Conservation (phyloP, 2,113 vertebrate species). For the Furnarius figulus region DNA sequence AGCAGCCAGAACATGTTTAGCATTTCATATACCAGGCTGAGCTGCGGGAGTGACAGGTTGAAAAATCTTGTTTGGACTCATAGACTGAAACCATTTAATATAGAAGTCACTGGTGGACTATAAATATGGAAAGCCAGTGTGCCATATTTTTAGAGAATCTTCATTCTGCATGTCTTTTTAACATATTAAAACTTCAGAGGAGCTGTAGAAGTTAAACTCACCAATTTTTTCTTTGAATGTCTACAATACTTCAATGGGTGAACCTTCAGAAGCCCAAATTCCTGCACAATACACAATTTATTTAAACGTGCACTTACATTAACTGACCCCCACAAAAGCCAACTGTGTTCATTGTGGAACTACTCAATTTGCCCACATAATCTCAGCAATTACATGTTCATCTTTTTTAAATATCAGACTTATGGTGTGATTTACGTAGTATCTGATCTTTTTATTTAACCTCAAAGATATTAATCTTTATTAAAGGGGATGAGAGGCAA, state of each 20-base stretch:
- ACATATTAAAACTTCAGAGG: background rate
- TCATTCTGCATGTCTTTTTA: background rate
- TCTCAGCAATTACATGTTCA: slow-evolving; percentile 35
- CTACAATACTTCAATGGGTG: background rate
- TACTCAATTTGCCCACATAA: slow-evolving; percentile 42
- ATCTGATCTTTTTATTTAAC: slow-evolving; percentile 24
- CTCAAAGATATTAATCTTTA: slow-evolving; percentile 44
- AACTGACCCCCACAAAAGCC: slow-evolving; percentile 15
- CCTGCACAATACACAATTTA: background rate
- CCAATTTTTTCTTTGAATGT: background rate
- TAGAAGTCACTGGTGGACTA: slow-evolving; percentile 18
- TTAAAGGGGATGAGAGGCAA: slow-evolving; percentile 22
- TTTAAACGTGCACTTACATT: background rate
- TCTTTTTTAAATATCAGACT: slow-evolving; percentile 45
- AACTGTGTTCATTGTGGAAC: slow-evolving; percentile 41
- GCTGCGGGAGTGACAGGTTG: background rate
- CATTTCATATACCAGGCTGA: slow-evolving; percentile 24
- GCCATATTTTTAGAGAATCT: slow-evolving; percentile 5
- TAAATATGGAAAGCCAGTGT: slow-evolving; percentile 31
- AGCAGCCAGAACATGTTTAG: slow-evolving; percentile 6
- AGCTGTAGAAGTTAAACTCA: background rate
- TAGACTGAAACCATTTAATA: slow-evolving; percentile 35
- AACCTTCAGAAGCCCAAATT: background rate
- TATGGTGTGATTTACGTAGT: slow-evolving; percentile 4
- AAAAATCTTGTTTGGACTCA: slow-evolving; percentile 54